Base-by-base conservation (phyloP, 2,113 vertebrate species). In the Cynocephalus volans region DNA sequence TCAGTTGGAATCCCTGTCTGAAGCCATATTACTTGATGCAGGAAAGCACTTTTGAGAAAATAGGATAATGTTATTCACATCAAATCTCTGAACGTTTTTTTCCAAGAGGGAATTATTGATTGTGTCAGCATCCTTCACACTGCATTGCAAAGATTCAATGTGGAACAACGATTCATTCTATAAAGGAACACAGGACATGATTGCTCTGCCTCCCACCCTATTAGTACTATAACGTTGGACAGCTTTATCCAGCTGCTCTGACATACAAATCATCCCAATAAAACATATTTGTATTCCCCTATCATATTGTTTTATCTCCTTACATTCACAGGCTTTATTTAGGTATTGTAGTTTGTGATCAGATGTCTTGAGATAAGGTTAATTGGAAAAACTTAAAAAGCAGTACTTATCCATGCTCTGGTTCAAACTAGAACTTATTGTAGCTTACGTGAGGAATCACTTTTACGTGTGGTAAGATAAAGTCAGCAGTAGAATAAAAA, bases 21-120 rank as follows among this genome's bases (percentile, higher is more conserved):
- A 56, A 28, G 24, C 54, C 28, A 85, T 96, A 93, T 52, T 95
- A 88, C 52, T 96, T 50, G 45, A 93, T 77, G 11, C 7, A 90
- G n/a, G 82, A 75, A 96, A 98, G 41, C 18, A 70, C 12, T 96
- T 97, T 96, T 89, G 67, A 97, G 94, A 97, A 98, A 98, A 98
- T 83, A 90, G 33, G 84, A 95, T 98, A 97, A 98, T 97, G 52
- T 94, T 98, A 98, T 98, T 98, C 93, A 98, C 91, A 92, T 5
- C 58, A 12, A 98, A 96, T 88, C 91, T 98, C 97, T 97, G 86
- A 98, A 98, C 8, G 81, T 76, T 88, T 96, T 92, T 97, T 93
- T 90, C n/a, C 48, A 90, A 85, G 77, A 98, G 19, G 69, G 85
- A 86, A 52, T 62, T 98, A 98, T 97, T 33, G 83, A 98, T 97